Percentiles rank a stretch among this genome's conserved stretches.
phyloP scores from a whole-genome alignment of 2,797 vertebrate genomes.

The Intellagama lesueurii region DNA sequence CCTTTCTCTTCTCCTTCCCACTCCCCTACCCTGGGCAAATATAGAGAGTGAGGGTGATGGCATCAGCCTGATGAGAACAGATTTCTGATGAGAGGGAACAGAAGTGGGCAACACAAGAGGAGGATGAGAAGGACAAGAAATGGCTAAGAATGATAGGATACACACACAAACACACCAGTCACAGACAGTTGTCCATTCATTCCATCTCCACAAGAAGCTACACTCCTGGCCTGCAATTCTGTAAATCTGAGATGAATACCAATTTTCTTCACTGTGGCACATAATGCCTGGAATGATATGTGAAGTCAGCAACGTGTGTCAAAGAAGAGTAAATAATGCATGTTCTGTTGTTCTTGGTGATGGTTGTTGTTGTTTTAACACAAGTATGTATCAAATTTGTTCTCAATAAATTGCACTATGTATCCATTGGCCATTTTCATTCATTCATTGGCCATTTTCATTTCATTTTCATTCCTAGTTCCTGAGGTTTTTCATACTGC shows the following conservation, averaged over 20 bases:
- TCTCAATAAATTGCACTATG: constrained; percentile 31
- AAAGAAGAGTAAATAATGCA: constrained; percentile 40
- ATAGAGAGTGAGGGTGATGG: too few relatives aligned
- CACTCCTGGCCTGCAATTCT: not conserved
- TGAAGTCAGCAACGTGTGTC: constrained; percentile 41
- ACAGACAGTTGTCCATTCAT: too few relatives aligned
- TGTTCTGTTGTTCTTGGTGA: constrained; percentile 26
- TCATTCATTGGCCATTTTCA: constrained; percentile 28
- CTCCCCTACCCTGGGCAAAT: too few relatives aligned
- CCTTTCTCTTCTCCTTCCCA: too few relatives aligned
- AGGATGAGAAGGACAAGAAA: too few relatives aligned
- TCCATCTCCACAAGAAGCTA: too few relatives aligned
- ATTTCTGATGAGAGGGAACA: too few relatives aligned
- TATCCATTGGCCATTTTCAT: constrained; percentile 32
- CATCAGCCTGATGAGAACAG: too few relatives aligned
- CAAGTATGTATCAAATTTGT: constrained; percentile 35
- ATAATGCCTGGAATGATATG: constrained; percentile 42
- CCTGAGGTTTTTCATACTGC: constrained; percentile 10
- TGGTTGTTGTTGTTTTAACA: not conserved
- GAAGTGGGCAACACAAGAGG: too few relatives aligned
- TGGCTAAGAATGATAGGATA: too few relatives aligned
- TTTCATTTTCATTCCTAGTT: not conserved
- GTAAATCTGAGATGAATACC: constrained; percentile 25
- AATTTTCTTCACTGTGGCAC: constrained; percentile 27
- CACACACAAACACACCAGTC: too few relatives aligned